Base-by-base conservation (phyloP, 2,113 vertebrate genomes). In the Lepisosteus osseus region DNA sequence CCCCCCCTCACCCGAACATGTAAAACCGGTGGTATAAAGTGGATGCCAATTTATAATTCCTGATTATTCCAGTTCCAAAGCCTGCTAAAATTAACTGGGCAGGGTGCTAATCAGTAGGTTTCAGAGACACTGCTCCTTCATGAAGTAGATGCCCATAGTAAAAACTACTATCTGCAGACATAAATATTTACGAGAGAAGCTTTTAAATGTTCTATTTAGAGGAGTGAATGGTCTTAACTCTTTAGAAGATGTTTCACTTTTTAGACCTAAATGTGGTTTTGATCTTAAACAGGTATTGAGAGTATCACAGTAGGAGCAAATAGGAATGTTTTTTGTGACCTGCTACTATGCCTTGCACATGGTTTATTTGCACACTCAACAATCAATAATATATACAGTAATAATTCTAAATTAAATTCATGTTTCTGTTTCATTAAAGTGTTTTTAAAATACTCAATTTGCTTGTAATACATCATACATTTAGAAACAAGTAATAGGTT, bases 1-100 rank as follows among this genome's bases (percentile, higher is more conserved):
- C 81, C 86, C 83, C 84, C 79, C 80, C 81, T 86, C 83, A 84
- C 79, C 80, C 78, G 74, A 83, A 85, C 65, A 75, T 64, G 80
- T 83, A 89, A 89, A 86, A 78, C 80, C 86, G 82, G 81, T 84
- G 79, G 80, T 90, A 84, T 85, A 92, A 90, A 92, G 84, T 82
- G 91, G 84, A 91, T 89, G 86, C 80, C 82, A 83, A 82, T 90
- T 91, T 81, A 84, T 94, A 93, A 92, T 94, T 93, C 90, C 89
- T 89, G 86, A 93, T 94, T 93, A 93, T 83, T 92, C 84, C 83
- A 84, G 82, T 86, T 68, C 88, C 86, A 87, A 91, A 92, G 85
- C 84, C 82, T 92, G 83, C 72, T 88, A 84, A 93, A 91, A 94
- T 93, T 89, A 92, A 92, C 90, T 78, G 88, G 86, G 74, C 86